Evolutionary conservation across 2,113 vertebrate species (phyloP).

Genomic region (Notarius quadriscutis): DNA sequence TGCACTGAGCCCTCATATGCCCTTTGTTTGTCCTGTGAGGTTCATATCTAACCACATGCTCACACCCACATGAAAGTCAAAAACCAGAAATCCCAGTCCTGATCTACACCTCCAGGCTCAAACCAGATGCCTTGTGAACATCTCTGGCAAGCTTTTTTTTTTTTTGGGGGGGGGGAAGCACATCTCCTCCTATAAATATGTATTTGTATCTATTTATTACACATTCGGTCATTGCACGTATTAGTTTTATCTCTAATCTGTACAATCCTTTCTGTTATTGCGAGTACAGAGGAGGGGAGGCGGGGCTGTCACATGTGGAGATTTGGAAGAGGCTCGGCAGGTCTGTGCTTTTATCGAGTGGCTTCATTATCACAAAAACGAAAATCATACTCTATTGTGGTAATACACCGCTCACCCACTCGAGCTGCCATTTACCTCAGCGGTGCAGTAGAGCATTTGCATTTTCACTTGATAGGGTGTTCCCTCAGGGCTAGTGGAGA

Average conservation of each 20-base stretch:
- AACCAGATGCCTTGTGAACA: neutral
- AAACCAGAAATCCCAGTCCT: constrained; percentile 12
- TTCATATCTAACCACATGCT: neutral
- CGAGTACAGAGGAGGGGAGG: constrained; percentile 22
- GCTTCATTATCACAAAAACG: constrained; percentile 51
- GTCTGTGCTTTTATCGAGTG: constrained; percentile 53
- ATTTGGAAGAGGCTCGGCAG: constrained; percentile 55
- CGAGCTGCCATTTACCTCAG: constrained; percentile 55
- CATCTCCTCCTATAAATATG: no score
- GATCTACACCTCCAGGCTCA: neutral
- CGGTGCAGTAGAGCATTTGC: constrained; percentile 49
- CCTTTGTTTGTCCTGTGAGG: neutral
- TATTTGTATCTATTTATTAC: neutral
- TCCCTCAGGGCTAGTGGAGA: constrained; percentile 22
- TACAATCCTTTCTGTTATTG: constrained; percentile 11
- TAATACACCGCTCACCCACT: constrained; percentile 61
- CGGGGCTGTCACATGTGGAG: constrained; percentile 64
- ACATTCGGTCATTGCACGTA: neutral
- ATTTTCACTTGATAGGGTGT: constrained; percentile 40
- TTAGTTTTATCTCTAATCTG: neutral
- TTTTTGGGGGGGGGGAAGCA: no score
- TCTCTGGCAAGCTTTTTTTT: neutral
- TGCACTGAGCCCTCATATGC: no score
- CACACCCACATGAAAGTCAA: neutral
- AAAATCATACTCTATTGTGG: constrained; percentile 57